These are phyloP conservation scores for Meliscaeva auricollis DNA, from an alignment of 2,888 invertebrate species.

Conservation along the genomic window DNA sequence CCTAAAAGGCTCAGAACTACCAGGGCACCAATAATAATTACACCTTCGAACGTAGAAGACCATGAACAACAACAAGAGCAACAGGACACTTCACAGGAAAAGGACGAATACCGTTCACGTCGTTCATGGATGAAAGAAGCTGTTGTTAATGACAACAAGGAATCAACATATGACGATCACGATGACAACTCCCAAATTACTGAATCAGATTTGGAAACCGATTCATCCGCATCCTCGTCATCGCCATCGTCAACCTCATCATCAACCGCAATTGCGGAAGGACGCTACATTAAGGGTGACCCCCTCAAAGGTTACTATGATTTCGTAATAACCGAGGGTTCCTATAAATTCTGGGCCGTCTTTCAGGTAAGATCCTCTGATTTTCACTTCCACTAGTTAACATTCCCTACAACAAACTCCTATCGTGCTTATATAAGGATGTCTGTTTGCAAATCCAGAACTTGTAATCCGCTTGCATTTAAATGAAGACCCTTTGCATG, in stretches of 20 bases:
- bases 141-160: conserved; percentile 14
- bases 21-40: conserved; percentile 34
- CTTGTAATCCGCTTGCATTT: conserved; percentile 71
- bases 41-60: background rate
- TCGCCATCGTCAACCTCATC: conserved; percentile 21
- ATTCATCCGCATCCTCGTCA: conserved; percentile 17
- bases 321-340: conserved; percentile 94
- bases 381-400: background rate
- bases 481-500: conserved; percentile 55
- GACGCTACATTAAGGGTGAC: conserved; percentile 85
- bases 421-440: too few relatives aligned
- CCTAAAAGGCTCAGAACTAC: conserved; percentile 44
- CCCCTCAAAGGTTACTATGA: conserved; percentile 93
- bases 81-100: conserved; percentile 37
- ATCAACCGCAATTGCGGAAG: conserved; percentile 80
- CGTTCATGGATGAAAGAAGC: conserved; percentile 52
- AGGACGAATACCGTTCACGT: conserved; percentile 60
- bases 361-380: conserved; percentile 88
- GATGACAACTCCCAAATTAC: conserved; percentile 43
- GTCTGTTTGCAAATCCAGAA: background rate
- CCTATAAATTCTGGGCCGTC: conserved; percentile 95
- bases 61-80: conserved; percentile 6
- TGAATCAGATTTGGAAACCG: conserved; percentile 21
- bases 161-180: background rate
- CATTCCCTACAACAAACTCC: background rate